phyloP scores from a whole-genome alignment of 2,888 invertebrate genomes.

The Doris montereyensis region DNA sequence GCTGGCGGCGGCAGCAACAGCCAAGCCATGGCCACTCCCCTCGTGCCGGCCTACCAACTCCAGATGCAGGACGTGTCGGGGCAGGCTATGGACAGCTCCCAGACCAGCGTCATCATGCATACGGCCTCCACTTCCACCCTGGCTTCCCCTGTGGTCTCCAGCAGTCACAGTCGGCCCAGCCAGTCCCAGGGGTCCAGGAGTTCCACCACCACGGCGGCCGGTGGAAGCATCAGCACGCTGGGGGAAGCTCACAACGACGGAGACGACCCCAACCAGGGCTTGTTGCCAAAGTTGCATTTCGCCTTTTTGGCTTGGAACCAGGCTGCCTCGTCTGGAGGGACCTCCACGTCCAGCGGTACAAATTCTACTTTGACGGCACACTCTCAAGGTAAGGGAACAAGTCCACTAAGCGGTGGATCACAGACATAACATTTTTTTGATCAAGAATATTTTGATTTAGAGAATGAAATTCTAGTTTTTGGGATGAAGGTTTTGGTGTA shows the following conservation, averaged over 20 bases:
- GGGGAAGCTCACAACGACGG: too few relatives aligned
- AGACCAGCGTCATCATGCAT: conserved; percentile 71
- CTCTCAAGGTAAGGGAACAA: neutral
- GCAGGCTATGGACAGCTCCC: conserved; percentile 49
- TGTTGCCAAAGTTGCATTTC: conserved; percentile 40
- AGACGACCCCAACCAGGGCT: too few relatives aligned
- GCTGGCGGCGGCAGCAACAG: neutral
- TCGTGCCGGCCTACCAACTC: conserved; percentile 13
- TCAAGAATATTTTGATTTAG: too few relatives aligned
- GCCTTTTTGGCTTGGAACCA: conserved; percentile 38
- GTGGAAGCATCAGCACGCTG: too few relatives aligned
- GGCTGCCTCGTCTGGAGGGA: conserved; percentile 21
- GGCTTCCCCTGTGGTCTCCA: conserved; percentile 11
- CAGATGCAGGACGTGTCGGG: neutral
- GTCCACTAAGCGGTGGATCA: too few relatives aligned
- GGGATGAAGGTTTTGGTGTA: too few relatives aligned
- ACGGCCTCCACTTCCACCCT: conserved; percentile 55
- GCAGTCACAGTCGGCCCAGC: neutral
- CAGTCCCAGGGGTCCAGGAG: neutral
- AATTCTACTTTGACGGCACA: neutral
- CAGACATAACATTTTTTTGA: too few relatives aligned
- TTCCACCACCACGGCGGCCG: neutral
- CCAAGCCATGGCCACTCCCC: neutral
- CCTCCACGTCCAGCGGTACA: conserved; percentile 8
- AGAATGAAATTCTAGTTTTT: too few relatives aligned